Evolutionary conservation across 2,113 vertebrate species (phyloP), one percentile per base, ranked within the genome.

Genomic region (Trematomus loennbergii): DNA sequence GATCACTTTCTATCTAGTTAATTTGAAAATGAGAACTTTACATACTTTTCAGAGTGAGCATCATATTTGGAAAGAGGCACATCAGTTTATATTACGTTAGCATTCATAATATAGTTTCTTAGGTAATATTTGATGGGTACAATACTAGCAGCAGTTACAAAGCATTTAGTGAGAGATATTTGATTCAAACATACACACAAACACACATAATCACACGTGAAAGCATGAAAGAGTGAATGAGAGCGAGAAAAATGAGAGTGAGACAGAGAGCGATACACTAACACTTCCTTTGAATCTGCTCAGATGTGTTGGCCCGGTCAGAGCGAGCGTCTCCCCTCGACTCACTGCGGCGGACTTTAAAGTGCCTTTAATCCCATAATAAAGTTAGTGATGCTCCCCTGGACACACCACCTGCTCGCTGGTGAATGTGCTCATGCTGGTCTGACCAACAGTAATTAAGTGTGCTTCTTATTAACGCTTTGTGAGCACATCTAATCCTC

Each of bases 361-460:
- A 93, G 87, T 78, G 65, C 76, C 81, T 82, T 75, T 94, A 92
- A 95, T 95, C 94, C 87, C 71, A 76, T 95, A 93, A 94, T 91
- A 83, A 86, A 82, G 88, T 95, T 95, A 95, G 93, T 92, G 90
- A 93, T 72, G 94, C 89, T 91, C 85, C 86, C 80, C 54, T 93
- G 92, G 87, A 89, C 92, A 91, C 90, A 82, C 90, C 83, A 88
- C 72, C 81, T 57, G 61, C 89, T 91, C 83, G 52, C 89, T 87
- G 85, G 65, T 87, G 87, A 93, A 93, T 89, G 88, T 81, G 83
- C 84, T 83, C 88, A 92, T 80, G 91, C 92, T 88, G 85, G 72
- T 91, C 83, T 89, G 87, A 88, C 87, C 85, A 89, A 86, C 83
- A 87, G 87, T 91, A 94, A 95, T 94, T 93, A 92, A 84, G 79